Evolutionary conservation across 2,113 vertebrate species (phyloP).

Genomic region (Phasianus colchicus): DNA sequence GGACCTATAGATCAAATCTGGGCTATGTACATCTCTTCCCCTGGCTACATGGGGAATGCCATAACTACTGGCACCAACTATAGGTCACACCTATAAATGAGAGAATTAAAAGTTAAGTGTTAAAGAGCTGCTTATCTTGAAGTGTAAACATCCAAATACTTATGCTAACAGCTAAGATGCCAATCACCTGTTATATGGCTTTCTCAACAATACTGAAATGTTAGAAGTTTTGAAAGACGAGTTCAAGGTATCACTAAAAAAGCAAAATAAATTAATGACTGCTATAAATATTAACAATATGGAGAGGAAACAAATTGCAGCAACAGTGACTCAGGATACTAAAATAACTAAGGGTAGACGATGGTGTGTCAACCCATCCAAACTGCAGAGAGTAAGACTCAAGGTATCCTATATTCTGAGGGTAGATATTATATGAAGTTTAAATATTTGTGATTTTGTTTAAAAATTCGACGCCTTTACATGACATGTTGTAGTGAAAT

Average conservation of each 20-base stretch:
- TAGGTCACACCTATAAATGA: neutral
- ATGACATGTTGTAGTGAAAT: neutral
- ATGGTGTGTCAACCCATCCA: neutral
- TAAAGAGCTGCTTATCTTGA: neutral
- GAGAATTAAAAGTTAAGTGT: neutral
- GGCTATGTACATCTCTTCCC: fast-evolving
- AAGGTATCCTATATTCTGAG: neutral
- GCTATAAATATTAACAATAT: neutral
- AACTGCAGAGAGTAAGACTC: neutral
- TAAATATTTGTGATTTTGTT: neutral
- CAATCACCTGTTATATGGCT: neutral
- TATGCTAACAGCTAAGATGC: neutral
- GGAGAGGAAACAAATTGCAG: neutral
- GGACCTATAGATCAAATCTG: neutral
- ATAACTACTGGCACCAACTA: fast-evolving
- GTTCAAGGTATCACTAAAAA: neutral
- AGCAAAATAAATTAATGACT: neutral
- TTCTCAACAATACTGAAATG: neutral
- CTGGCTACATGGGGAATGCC: fast-evolving
- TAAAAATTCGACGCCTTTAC: neutral
- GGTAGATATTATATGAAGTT: neutral
- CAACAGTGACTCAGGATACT: neutral
- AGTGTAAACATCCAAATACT: neutral
- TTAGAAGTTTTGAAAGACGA: neutral
- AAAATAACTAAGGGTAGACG: neutral